A percentile compares a stretch with the other conserved stretches of the same genome.
phyloP scores from a whole-genome alignment of 1,140 invertebrate species.

The Nasonia vitripennis region DNA sequence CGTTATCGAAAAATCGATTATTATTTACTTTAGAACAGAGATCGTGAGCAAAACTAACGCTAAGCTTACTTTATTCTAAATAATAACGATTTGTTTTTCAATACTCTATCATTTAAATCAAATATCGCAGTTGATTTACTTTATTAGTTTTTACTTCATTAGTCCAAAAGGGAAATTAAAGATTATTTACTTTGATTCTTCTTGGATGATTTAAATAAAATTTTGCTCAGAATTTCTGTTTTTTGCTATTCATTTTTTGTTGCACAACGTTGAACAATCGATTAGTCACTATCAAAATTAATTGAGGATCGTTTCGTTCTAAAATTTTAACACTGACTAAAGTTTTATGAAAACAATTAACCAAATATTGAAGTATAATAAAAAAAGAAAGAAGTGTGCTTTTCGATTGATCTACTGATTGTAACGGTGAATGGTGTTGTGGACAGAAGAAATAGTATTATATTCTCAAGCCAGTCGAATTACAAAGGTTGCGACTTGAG shows the following conservation, averaged over 20 bases:
- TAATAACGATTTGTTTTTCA: not conserved
- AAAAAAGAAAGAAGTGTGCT: slow-evolving; percentile 11
- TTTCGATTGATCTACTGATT: slow-evolving; percentile 29
- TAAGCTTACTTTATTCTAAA: slow-evolving; percentile 5
- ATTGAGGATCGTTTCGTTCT: slow-evolving; percentile 9
- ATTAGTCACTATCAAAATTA: not conserved
- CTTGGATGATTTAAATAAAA: not conserved
- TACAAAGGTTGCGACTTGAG: slow-evolving; percentile 16
- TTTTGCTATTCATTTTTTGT: not conserved
- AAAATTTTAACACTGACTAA: not conserved
- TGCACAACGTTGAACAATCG: slow-evolving; percentile 4
- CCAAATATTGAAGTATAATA: not conserved
- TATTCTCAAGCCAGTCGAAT: not conserved
- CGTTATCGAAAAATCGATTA: slow-evolving; percentile 3
- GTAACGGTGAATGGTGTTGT: slow-evolving; percentile 7
- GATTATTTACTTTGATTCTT: slow-evolving; percentile 3
- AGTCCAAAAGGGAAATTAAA: not conserved
- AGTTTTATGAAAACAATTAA: not conserved
- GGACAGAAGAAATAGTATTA: slow-evolving; percentile 26
- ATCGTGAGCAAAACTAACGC: slow-evolving; percentile 18
- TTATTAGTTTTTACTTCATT: too few relatives aligned
- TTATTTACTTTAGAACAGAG: slow-evolving; percentile 29
- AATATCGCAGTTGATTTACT: too few relatives aligned
- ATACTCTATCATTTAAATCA: not conserved
- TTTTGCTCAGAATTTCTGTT: slow-evolving; percentile 12